Evolutionary conservation across 2,888 invertebrate genomes (phyloP).

Genomic region (Gibbula magus): DNA sequence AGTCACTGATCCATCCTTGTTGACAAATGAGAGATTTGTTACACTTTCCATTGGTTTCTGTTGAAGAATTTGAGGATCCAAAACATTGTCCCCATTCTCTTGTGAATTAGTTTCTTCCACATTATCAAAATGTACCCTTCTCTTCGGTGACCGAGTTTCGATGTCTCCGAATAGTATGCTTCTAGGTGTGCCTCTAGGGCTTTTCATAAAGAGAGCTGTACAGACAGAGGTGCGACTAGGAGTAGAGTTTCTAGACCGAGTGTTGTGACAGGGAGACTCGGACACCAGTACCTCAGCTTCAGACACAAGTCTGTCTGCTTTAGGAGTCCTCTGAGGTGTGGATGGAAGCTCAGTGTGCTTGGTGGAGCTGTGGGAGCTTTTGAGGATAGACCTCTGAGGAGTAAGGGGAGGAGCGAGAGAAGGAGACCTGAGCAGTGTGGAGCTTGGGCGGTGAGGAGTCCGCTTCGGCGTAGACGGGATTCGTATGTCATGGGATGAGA

Average conservation of each 20-base stretch:
- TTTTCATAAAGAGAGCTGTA: constrained; percentile 53
- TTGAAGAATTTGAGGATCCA: background rate
- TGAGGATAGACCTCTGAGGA: constrained; percentile 2
- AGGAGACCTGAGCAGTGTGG: background rate
- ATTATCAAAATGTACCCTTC: constrained; percentile 3
- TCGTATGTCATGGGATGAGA: background rate
- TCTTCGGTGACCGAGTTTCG: background rate
- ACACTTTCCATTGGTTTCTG: background rate
- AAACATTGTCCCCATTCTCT: too few relatives aligned
- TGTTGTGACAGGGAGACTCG: constrained; percentile 54
- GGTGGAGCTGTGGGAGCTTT: background rate
- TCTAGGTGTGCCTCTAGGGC: constrained; percentile 36
- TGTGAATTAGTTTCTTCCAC: background rate
- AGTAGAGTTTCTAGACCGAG: constrained; percentile 46
- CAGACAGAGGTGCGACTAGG: constrained; percentile 51
- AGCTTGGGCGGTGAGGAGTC: background rate
- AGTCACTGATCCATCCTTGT: background rate
- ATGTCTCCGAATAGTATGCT: background rate
- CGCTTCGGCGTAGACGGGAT: background rate
- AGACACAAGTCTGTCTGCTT: constrained; percentile 42
- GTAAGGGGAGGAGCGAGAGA: background rate
- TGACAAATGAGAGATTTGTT: background rate
- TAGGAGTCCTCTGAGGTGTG: background rate
- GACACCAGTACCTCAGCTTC: background rate
- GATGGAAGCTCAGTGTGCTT: background rate